These are phyloP conservation scores for Dryomyza anilis DNA, from an alignment of 2,888 invertebrate genomes.

Conservation along the genomic window DNA sequence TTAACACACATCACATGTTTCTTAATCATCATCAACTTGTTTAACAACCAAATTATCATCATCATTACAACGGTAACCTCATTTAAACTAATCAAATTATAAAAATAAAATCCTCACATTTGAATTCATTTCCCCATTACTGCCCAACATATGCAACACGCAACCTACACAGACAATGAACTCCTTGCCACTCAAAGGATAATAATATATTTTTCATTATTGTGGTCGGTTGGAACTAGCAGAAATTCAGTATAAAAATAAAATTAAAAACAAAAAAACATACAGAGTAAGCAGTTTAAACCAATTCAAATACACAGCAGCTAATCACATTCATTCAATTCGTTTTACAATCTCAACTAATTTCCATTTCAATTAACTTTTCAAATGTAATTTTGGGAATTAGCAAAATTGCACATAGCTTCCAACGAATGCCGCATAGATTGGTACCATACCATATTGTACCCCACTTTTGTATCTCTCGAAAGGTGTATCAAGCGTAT, in stretches of 20 bases:
- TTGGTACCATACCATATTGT: not conserved
- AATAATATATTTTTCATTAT: not conserved
- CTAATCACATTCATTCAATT: constrained; percentile 59
- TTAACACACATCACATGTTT: too few relatives aligned
- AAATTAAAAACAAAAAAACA: not conserved
- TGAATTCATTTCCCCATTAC: constrained; percentile 5
- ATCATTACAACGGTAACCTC: not conserved
- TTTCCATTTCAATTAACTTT: constrained; percentile 60
- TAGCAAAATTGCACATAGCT: constrained; percentile 34
- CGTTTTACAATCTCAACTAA: constrained; percentile 60
- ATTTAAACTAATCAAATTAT: constrained; percentile 23
- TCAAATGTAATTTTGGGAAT: constrained; percentile 57
- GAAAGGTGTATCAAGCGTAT: not conserved
- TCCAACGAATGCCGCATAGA: not conserved
- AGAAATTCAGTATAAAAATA: not conserved
- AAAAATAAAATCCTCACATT: constrained; percentile 19
- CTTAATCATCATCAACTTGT: too few relatives aligned
- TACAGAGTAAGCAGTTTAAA: constrained; percentile 37
- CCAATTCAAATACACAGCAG: constrained; percentile 52
- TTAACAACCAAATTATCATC: not conserved
- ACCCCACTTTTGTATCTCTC: not conserved
- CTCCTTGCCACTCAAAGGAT: not conserved
- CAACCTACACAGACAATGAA: not conserved
- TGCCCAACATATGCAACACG: not conserved
- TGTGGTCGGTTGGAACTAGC: not conserved